Conservation (phyloP, 2,113 vertebrate genomes). For the Nothoprocta pentlandii region DNA sequence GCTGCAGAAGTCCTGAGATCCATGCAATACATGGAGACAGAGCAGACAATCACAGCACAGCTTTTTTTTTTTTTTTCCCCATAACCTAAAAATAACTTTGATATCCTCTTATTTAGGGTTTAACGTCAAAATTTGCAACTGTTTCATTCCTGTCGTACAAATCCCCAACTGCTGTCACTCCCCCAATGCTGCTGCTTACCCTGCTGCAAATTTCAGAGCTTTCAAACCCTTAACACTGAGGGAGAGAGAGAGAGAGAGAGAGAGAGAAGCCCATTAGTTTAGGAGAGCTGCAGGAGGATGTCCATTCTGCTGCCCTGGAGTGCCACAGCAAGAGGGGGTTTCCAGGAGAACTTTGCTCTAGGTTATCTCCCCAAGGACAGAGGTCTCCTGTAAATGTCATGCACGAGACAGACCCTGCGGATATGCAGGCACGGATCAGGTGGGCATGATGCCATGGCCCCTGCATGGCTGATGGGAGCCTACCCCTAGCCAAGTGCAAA, state of each 20-base stretch:
- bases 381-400: background rate
- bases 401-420: rapidly evolving
- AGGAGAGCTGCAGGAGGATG: background rate
- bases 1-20: slow-evolving; percentile 11
- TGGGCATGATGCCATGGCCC: background rate
- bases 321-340: background rate
- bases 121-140: slow-evolving; percentile 19
- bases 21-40: background rate
- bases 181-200: background rate
- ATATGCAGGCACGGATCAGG: background rate
- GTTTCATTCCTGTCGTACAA: background rate
- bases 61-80: background rate
- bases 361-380: background rate
- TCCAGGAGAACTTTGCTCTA: background rate
- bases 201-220: background rate
- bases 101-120: background rate
- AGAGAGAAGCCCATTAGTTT: background rate
- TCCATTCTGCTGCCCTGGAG: background rate
- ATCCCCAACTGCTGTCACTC: background rate
- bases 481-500: slow-evolving; percentile 40
- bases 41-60: slow-evolving; percentile 9
- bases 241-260: background rate
- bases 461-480: background rate
- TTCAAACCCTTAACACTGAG: background rate
- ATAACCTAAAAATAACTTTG: slow-evolving; percentile 31